Evolutionary conservation across 2,797 vertebrate genomes (phyloP).

Genomic region (Sebastes oblongus): DNA sequence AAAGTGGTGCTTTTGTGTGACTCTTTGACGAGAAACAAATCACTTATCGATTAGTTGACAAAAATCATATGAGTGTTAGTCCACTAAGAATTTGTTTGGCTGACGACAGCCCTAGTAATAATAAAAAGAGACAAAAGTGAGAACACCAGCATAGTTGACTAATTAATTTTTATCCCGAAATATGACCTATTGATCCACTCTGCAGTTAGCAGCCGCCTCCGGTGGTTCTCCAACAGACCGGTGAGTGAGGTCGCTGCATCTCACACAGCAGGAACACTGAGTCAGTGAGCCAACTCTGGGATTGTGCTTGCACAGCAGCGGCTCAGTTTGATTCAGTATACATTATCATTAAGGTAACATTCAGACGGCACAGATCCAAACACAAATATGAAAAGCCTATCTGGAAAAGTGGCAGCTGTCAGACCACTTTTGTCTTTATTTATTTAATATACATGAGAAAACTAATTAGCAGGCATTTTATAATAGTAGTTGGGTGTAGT

Average conservation of each 20-base stretch:
- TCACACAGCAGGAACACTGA: slow-evolving; percentile 4
- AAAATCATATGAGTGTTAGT: background rate
- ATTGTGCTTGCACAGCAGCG: slow-evolving; percentile 27
- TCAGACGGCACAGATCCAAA: slow-evolving; percentile 23
- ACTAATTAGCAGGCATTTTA: background rate
- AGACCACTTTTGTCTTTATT: background rate
- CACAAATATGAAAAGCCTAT: slow-evolving; percentile 12
- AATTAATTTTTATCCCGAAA: background rate
- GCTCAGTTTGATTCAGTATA: slow-evolving; percentile 24
- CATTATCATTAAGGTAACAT: slow-evolving; percentile 32
- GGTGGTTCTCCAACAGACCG: background rate
- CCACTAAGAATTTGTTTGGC: background rate
- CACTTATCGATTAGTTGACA: background rate
- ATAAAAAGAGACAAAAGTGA: background rate
- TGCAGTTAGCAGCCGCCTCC: background rate
- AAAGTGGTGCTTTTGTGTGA: background rate
- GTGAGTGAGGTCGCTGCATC: background rate
- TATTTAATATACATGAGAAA: background rate
- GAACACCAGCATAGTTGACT: background rate
- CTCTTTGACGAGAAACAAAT: background rate
- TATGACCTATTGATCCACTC: background rate
- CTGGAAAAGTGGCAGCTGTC: slow-evolving; percentile 27
- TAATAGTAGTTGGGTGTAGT: background rate
- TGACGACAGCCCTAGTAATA: background rate
- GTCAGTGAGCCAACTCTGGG: slow-evolving; percentile 8